Evolutionary conservation across 2,113 vertebrate species (phyloP).

Genomic region (Butastur rufipennis): DNA sequence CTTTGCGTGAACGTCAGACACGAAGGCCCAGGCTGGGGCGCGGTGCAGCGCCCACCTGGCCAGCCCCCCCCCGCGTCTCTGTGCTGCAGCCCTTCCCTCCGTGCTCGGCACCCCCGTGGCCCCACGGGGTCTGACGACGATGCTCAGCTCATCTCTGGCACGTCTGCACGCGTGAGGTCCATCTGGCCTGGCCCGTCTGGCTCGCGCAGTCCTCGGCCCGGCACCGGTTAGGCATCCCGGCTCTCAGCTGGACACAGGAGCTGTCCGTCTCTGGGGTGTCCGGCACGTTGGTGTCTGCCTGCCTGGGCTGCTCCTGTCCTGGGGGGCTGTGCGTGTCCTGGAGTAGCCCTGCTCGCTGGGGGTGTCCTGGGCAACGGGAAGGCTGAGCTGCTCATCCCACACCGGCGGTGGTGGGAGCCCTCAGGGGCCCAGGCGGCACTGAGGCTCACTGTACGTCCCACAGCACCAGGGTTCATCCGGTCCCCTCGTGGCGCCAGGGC

Average conservation of each 20-base stretch:
- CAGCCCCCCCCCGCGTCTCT: accelerated
- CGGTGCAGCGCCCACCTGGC: accelerated
- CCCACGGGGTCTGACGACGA: accelerated
- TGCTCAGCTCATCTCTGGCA: not conserved
- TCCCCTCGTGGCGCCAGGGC: not conserved
- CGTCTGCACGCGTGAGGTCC: not conserved
- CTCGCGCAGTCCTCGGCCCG: accelerated
- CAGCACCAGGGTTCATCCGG: accelerated
- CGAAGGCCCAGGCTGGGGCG: not conserved
- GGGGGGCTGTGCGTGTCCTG: accelerated
- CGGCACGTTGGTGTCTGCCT: not conserved
- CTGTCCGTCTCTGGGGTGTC: not conserved
- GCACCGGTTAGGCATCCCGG: not conserved
- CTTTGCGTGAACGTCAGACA: not conserved
- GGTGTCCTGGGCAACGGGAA: not conserved
- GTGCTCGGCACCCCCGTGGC: accelerated
- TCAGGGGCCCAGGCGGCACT: accelerated
- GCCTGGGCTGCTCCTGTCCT: not conserved
- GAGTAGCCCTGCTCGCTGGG: not conserved
- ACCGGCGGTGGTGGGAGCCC: accelerated
- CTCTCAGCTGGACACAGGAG: not conserved
- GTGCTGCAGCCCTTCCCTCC: not conserved
- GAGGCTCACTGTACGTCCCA: not conserved
- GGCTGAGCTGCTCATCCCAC: accelerated
- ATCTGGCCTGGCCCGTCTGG: not conserved